Evolutionary conservation across 2,888 invertebrate species (phyloP).

Genomic region (Dicranocentrus wangi): DNA sequence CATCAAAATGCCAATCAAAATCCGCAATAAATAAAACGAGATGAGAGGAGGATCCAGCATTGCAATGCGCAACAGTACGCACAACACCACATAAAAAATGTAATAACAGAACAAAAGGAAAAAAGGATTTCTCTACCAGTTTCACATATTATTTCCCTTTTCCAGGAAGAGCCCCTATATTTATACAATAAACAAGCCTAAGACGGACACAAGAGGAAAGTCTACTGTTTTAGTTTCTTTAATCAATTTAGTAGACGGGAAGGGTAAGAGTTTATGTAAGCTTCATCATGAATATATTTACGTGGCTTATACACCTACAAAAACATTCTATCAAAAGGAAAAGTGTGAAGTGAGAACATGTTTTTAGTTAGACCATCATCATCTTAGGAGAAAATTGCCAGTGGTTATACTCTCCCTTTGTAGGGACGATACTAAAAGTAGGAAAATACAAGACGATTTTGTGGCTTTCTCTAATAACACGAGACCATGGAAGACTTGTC

Average conservation of each 20-base stretch:
- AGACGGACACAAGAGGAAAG: constrained; percentile 18
- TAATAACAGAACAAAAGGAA: constrained; percentile 29
- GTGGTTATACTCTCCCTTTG: constrained; percentile 47
- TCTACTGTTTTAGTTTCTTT: constrained; percentile 31
- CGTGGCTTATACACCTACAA: not conserved
- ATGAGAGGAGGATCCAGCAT: constrained; percentile 43
- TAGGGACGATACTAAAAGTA: no score
- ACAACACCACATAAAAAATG: constrained; percentile 10
- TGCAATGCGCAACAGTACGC: no score
- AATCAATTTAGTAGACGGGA: constrained; percentile 56
- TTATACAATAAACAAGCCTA: no score
- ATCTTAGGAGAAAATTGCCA: constrained; percentile 44
- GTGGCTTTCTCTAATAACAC: constrained; percentile 40
- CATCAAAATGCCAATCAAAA: constrained; percentile 63
- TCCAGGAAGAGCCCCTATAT: not conserved
- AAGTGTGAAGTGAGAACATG: constrained; percentile 61
- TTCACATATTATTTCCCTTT: constrained; percentile 12
- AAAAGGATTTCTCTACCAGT: constrained; percentile 31
- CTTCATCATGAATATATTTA: no score
- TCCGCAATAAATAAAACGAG: constrained; percentile 59
- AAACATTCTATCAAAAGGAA: constrained; percentile 52
- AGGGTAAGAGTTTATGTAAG: constrained; percentile 28
- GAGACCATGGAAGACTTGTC: no score
- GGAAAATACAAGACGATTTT: constrained; percentile 58
- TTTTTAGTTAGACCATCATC: not conserved